Percentiles rank a stretch among this genome's conserved stretches.
Conservation (phyloP, 2,113 vertebrate genomes). For the Microtus oregoni region DNA sequence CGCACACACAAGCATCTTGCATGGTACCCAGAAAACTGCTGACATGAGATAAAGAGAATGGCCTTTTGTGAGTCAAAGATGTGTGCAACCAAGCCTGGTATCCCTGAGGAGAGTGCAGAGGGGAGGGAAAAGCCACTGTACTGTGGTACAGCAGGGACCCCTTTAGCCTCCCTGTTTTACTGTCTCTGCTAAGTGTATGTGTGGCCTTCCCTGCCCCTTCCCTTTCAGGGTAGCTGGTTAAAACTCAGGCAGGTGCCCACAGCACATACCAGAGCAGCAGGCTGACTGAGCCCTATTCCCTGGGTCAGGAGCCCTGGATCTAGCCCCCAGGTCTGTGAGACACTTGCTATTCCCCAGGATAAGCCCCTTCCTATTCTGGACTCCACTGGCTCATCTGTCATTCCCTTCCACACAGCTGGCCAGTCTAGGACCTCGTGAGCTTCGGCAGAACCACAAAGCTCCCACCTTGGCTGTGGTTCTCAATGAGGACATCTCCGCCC, state of each 20-base stretch:
- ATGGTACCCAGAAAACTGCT: neutral
- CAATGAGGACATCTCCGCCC: neutral
- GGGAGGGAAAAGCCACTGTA: neutral
- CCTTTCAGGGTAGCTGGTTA: neutral
- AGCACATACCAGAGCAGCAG: neutral
- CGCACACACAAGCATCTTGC: neutral
- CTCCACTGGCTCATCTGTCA: neutral
- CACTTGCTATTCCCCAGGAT: neutral
- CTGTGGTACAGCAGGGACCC: neutral
- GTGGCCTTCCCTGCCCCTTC: neutral
- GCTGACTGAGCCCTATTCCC: neutral
- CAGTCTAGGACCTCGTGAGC: neutral
- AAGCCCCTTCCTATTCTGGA: neutral
- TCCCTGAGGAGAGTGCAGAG: neutral
- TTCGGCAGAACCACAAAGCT: neutral
- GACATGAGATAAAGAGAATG: neutral
- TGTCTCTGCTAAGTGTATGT: neutral
- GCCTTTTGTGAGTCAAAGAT: neutral
- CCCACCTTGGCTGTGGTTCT: neutral
- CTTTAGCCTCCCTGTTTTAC: neutral
- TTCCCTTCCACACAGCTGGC: neutral
- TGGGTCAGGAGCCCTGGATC: neutral
- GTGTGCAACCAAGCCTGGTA: rapidly evolving
- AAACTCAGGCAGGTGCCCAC: neutral
- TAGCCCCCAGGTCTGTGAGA: neutral